These are phyloP conservation scores for Miniopterus natalensis DNA, from an alignment of 2,113 vertebrate genomes.

Conservation along the genomic window DNA sequence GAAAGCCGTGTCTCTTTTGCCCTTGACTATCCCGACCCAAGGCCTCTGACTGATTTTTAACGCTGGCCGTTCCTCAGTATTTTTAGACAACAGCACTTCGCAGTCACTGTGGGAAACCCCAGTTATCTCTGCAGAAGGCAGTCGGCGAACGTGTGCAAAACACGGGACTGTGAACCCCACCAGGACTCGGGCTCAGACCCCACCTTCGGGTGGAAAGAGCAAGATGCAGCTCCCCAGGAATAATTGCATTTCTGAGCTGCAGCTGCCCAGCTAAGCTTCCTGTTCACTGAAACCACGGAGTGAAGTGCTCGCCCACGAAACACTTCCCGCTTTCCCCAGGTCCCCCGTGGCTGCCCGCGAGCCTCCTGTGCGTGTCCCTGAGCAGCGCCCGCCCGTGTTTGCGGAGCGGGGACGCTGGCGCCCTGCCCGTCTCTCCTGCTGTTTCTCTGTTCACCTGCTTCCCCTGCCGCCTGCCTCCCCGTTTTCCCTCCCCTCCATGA, in stretches of 20 bases:
- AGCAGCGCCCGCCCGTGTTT: neutral
- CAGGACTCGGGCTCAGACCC: neutral
- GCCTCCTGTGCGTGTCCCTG: no score
- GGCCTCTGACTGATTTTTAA: neutral
- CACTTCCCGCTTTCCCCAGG: neutral
- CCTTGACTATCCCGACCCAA: neutral
- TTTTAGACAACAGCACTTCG: neutral
- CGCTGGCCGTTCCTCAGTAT: neutral
- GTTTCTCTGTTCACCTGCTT: neutral
- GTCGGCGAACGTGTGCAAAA: neutral
- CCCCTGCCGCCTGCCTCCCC: neutral
- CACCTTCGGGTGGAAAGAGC: neutral
- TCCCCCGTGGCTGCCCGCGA: neutral
- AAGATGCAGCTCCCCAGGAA: neutral
- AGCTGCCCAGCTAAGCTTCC: fast-evolving
- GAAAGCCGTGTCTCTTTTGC: neutral
- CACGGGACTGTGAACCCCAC: neutral
- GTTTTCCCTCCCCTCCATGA: no score
- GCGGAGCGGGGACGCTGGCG: neutral
- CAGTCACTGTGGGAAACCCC: neutral
- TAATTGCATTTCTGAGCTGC: fast-evolving
- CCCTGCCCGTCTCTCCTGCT: neutral
- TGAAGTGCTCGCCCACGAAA: neutral
- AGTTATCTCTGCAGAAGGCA: neutral
- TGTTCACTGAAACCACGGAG: neutral